Conservation (phyloP, 2,113 vertebrate species). For the Saguinus imperator region DNA sequence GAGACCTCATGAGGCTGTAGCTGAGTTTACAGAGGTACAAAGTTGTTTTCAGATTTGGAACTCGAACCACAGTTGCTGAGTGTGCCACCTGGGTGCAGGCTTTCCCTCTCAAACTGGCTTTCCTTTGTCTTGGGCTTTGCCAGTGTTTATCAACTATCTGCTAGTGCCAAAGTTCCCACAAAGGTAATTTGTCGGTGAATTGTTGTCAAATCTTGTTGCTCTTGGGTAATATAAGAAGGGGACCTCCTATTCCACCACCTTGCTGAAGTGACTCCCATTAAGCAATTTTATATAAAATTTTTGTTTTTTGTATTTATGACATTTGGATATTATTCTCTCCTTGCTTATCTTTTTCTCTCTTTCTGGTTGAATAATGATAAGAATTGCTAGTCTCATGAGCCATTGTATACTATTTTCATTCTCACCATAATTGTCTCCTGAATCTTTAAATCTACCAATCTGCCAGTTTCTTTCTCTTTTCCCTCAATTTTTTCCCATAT, state of each 20-base stretch:
- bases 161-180: neutral
- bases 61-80: fast-evolving
- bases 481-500: neutral
- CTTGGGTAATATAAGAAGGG: fast-evolving
- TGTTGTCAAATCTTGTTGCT: neutral
- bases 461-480: neutral
- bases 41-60: neutral
- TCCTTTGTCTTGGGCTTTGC: too few relatives aligned
- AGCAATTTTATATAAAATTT: neutral
- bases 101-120: neutral
- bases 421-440: neutral
- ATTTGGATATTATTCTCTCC: neutral
- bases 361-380: neutral
- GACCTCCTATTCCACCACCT: neutral
- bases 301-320: neutral
- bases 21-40: neutral
- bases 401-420: neutral
- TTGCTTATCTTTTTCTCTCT: neutral
- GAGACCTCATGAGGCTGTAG: too few relatives aligned
- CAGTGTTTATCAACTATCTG: neutral
- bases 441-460: neutral
- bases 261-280: neutral
- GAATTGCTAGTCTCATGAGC: neutral
- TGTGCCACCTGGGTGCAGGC: neutral
- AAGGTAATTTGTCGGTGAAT: neutral